Evolutionary conservation across 2,888 invertebrate genomes (phyloP).

Genomic region (Sceliomorpha sp.): DNA sequence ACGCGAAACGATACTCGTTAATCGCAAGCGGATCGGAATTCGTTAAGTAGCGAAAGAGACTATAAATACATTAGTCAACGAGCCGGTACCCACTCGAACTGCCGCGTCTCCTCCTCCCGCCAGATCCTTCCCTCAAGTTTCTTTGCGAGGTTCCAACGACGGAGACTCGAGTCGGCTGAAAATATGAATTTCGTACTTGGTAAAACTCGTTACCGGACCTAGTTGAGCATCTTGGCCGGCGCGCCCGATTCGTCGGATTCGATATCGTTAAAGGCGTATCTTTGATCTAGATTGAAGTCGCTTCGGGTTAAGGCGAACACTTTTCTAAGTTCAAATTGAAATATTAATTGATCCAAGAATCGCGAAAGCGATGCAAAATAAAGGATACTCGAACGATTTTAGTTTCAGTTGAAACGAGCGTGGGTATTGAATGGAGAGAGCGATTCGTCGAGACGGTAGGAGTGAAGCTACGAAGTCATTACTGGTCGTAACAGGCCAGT

Average conservation of each 20-base stretch:
- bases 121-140: neutral
- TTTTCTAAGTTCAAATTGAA: constrained; percentile 71
- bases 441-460: constrained; percentile 19
- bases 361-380: constrained; percentile 7
- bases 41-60: constrained; percentile 17
- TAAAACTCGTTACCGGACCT: constrained; percentile 42
- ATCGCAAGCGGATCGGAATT: constrained; percentile 9
- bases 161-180: neutral
- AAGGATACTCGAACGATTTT: constrained; percentile 1
- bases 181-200: constrained; percentile 7
- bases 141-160: neutral
- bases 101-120: too few relatives aligned
- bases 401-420: constrained; percentile 13
- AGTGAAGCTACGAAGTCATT: constrained; percentile 25
- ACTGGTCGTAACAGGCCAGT: constrained; percentile 19
- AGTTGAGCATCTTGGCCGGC: constrained; percentile 27
- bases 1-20: constrained; percentile 28
- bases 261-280: constrained; percentile 28
- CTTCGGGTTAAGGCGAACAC: constrained; percentile 24
- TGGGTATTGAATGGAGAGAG: constrained; percentile 8
- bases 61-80: constrained; percentile 29
- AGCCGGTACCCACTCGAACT: neutral
- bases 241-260: constrained; percentile 13
- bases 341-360: constrained; percentile 72
- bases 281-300: constrained; percentile 24